Conservation (phyloP, 2,888 invertebrate genomes). For the Dicycla oo region DNA sequence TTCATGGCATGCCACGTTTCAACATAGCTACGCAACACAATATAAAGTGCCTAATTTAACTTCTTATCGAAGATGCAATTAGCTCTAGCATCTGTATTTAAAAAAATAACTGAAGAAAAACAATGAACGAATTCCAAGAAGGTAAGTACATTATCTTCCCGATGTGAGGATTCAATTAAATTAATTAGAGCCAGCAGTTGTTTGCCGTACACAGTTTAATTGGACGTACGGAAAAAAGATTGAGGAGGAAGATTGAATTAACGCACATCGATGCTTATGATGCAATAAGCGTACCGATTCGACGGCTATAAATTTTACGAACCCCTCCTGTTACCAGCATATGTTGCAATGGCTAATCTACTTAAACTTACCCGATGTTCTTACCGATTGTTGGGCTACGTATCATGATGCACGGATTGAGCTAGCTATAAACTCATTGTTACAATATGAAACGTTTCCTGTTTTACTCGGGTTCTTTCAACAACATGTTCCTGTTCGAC, state of each 20-base stretch:
- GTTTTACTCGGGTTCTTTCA: constrained; percentile 63
- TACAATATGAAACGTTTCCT: constrained; percentile 64
- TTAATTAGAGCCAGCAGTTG: constrained; percentile 58
- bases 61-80: constrained; percentile 54
- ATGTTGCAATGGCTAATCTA: constrained; percentile 80
- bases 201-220: constrained; percentile 66
- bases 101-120: constrained; percentile 18
- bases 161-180: constrained; percentile 51
- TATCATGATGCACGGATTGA: constrained; percentile 56
- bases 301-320: constrained; percentile 77
- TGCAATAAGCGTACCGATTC: constrained; percentile 81
- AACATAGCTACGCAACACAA: constrained; percentile 68
- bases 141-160: constrained; percentile 35
- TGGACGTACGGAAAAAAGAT: constrained; percentile 66
- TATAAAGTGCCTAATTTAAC: constrained; percentile 70
- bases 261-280: constrained; percentile 79
- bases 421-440: constrained; percentile 62
- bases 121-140: constrained; percentile 23
- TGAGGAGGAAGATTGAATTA: constrained; percentile 75
- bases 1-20: constrained; percentile 78
- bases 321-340: constrained; percentile 81
- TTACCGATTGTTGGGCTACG: constrained; percentile 57
- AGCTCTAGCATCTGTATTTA: constrained; percentile 16
- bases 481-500: constrained; percentile 61
- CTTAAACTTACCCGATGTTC: constrained; percentile 69